A percentile compares a stretch with the other conserved stretches of the same genome.
phyloP scores from a whole-genome alignment of 1,140 invertebrate species.

The Zaprionus ghesquierei region DNA sequence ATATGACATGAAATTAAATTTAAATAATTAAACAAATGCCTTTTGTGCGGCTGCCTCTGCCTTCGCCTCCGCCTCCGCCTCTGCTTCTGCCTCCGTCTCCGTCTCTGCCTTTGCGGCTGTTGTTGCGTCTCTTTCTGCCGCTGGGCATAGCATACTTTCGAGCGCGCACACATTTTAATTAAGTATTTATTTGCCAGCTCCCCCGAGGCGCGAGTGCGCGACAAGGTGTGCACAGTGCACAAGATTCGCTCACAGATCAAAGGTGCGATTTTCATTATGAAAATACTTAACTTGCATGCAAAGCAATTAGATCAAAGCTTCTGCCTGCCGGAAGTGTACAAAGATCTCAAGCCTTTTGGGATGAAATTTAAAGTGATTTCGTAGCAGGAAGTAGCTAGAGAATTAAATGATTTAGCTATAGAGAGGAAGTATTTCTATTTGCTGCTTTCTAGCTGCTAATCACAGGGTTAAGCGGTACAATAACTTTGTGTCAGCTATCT shows the following conservation, averaged over 20 bases:
- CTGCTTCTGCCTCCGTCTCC: no score
- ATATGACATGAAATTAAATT: constrained; percentile 78
- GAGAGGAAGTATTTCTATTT: no score
- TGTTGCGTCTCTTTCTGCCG: background rate
- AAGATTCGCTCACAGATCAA: background rate
- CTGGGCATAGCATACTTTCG: constrained; percentile 57
- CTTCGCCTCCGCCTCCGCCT: background rate
- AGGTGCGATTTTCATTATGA: background rate
- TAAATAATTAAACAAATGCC: constrained; percentile 75
- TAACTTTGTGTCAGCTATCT: no score
- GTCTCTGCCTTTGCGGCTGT: background rate
- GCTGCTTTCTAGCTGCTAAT: no score
- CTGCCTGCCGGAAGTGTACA: background rate
- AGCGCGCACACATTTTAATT: constrained; percentile 33
- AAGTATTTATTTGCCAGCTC: constrained; percentile 27
- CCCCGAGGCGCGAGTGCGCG: background rate
- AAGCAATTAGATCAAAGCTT: background rate
- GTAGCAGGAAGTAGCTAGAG: background rate
- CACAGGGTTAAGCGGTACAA: no score
- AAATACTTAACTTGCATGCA: background rate
- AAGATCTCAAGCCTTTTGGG: background rate
- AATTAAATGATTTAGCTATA: no score
- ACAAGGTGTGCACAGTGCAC: background rate
- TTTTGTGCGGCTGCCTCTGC: constrained; percentile 35
- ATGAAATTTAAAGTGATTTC: background rate